Conservation (phyloP, 2,113 vertebrate species). For the Pteropus alecto region DNA sequence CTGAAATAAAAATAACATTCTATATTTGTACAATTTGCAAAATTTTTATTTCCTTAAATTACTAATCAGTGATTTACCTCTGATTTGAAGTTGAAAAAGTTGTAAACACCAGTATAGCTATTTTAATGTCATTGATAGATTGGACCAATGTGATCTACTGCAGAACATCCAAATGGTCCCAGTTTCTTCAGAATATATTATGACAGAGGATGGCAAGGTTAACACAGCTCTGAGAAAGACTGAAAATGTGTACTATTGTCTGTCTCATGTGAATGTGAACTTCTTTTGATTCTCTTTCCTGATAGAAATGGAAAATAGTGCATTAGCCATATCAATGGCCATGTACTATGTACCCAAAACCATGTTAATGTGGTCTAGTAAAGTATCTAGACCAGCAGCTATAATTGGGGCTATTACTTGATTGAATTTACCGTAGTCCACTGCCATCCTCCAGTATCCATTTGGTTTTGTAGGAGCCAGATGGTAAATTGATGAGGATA, state of each 20-base stretch:
- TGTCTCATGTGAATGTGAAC: not conserved
- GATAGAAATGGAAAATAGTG: not conserved
- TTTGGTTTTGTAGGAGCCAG: not conserved
- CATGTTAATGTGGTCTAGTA: not conserved
- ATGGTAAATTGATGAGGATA: not conserved
- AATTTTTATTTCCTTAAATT: not conserved
- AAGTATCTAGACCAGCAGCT: not conserved
- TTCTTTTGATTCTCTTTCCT: not conserved
- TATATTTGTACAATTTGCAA: not conserved
- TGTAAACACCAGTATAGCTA: not conserved
- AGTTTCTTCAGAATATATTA: not conserved
- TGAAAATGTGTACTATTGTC: not conserved
- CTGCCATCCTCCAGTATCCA: not conserved
- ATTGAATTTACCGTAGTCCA: not conserved
- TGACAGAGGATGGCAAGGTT: not conserved
- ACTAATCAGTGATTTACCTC: not conserved
- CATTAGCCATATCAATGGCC: not conserved
- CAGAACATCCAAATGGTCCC: not conserved
- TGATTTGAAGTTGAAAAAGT: not conserved
- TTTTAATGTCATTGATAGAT: not conserved
- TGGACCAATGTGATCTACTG: not conserved
- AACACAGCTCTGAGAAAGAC: not conserved
- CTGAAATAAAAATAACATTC: not conserved
- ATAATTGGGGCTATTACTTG: not conserved
- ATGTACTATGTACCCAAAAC: not conserved